Evolutionary conservation across 1,140 invertebrate species (phyloP).

Genomic region (Apis cerana): DNA sequence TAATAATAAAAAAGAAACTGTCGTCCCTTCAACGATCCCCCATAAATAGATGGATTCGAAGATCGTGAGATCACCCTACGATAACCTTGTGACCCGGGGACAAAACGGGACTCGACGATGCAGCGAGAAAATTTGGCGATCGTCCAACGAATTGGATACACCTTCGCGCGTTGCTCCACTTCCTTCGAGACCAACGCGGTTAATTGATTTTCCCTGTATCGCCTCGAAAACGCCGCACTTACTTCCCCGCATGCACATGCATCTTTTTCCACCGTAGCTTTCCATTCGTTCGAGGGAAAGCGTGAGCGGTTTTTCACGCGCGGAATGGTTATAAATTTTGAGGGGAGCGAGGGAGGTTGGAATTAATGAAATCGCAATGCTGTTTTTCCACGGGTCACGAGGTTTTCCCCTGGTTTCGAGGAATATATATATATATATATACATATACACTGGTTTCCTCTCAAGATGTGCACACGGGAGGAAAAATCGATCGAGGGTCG

Average conservation of each 20-base stretch:
- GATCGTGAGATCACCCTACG: too few relatives aligned
- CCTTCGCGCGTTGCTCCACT: not conserved
- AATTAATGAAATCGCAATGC: conserved; percentile 24
- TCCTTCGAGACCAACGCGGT: not conserved
- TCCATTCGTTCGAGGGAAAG: not conserved
- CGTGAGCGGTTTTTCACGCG: conserved; percentile 10
- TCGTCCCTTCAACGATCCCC: too few relatives aligned
- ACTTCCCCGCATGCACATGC: not conserved
- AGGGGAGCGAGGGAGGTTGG: not conserved
- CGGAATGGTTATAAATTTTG: conserved; percentile 10
- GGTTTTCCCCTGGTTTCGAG: not conserved
- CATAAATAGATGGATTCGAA: too few relatives aligned
- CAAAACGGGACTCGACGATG: too few relatives aligned
- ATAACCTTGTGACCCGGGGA: not conserved
- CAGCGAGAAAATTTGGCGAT: not conserved
- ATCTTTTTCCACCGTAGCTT: not conserved
- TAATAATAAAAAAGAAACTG: too few relatives aligned
- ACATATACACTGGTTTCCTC: too few relatives aligned
- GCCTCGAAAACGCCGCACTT: not conserved
- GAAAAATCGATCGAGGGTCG: conserved; percentile 2
- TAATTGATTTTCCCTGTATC: conserved; percentile 26
- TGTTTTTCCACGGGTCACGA: not conserved
- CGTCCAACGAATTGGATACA: not conserved
- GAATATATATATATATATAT: too few relatives aligned
- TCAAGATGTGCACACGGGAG: not conserved